Conservation (phyloP, 2,888 invertebrate species). For the Abscondita cerata region DNA sequence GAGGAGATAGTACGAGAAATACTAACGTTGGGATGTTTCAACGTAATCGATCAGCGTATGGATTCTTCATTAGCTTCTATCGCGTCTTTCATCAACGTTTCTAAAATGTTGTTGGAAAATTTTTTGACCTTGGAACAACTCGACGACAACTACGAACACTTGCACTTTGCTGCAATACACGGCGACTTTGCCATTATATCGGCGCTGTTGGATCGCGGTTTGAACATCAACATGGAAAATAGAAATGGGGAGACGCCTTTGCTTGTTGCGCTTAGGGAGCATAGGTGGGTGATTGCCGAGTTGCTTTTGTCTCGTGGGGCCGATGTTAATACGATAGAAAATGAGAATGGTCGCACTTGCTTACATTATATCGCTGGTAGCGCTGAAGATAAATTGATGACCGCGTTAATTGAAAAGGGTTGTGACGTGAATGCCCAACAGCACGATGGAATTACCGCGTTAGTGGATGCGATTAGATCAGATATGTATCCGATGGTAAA, state of each 20-base stretch:
- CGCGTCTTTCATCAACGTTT: neutral
- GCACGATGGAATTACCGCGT: neutral
- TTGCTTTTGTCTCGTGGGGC: neutral
- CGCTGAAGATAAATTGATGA: neutral
- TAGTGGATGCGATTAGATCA: neutral
- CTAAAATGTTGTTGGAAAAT: neutral
- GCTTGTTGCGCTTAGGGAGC: neutral
- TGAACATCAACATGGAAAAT: neutral
- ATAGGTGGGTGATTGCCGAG: neutral
- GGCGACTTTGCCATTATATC: neutral
- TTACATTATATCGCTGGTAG: neutral
- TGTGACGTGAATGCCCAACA: neutral
- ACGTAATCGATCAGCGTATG: neutral
- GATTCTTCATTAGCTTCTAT: neutral
- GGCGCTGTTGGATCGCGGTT: neutral
- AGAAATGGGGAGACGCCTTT: slow-evolving; percentile 5
- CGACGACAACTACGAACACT: neutral
- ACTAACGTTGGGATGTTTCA: too few relatives aligned
- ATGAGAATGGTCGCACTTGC: neutral
- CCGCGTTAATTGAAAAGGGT: too few relatives aligned
- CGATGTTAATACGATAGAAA: neutral
- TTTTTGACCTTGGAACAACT: neutral
- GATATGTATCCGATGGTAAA: neutral
- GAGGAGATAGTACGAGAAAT: too few relatives aligned
- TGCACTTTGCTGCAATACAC: neutral